Evolutionary conservation across 2,888 invertebrate genomes (phyloP).

Genomic region (Drosophila anomalata): DNA sequence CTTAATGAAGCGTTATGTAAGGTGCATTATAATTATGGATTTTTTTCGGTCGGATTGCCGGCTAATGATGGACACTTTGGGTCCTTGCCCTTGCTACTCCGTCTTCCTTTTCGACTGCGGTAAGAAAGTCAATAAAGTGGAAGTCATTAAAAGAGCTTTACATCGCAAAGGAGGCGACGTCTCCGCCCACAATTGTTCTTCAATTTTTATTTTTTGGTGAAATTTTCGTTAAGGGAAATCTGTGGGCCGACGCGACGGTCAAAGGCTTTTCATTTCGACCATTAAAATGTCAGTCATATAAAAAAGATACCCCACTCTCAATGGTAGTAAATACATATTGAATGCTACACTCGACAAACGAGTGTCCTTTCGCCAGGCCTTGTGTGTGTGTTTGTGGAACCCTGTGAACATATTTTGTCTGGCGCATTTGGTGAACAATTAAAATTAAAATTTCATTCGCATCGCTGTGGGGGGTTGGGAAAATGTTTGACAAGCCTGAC

Average conservation of each 20-base stretch:
- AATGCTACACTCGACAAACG: conserved; percentile 44
- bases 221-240: conserved; percentile 30
- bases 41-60: conserved; percentile 51
- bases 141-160: conserved; percentile 37
- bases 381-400: conserved; percentile 12
- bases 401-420: conserved; percentile 65
- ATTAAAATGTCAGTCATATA: conserved; percentile 50
- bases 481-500: conserved; percentile 73
- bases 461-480: conserved; percentile 53
- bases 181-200: conserved; percentile 30
- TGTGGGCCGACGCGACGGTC: background rate
- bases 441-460: conserved; percentile 75
- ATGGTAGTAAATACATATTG: conserved; percentile 38
- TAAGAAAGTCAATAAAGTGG: conserved; percentile 67
- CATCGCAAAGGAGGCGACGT: conserved; percentile 22
- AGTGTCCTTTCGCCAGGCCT: conserved; percentile 26
- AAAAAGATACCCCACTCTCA: conserved; percentile 19
- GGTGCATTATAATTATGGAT: conserved; percentile 80
- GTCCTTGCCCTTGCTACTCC: conserved; percentile 31
- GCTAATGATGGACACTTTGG: conserved; percentile 61
- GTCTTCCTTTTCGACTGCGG: conserved; percentile 11
- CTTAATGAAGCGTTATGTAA: conserved; percentile 80
- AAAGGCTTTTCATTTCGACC: conserved; percentile 42
- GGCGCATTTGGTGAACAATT: conserved; percentile 74
- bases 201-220: conserved; percentile 23